Base-by-base conservation (phyloP, 2,888 invertebrate genomes). In the Dione juno region DNA sequence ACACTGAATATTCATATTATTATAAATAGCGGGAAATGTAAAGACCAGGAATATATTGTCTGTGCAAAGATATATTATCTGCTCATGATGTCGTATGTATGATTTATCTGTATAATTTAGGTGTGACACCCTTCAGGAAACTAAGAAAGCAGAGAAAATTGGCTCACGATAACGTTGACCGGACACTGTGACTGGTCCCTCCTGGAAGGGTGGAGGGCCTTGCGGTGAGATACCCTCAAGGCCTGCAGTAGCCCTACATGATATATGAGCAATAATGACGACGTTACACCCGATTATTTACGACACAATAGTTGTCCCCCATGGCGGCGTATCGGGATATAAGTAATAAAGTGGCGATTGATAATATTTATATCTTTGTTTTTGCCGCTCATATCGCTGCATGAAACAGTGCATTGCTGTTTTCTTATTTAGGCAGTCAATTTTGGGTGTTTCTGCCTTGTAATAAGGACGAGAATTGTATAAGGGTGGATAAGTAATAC, bases 361-460 rank as follows among this genome's bases (percentile, higher is more conserved):
- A 74, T 76, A 75, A 77, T 79, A 78, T 77, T 76, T 76, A 77
- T 78, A 76, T 73, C 70, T 77, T 77, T 77, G 77, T 77, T 77
- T 77, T 77, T 73, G 73, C 72, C 67, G 68, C 68, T 69, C 66
- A 59, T 67, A 59, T 21, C 66, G 41, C 19, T 37, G 50, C 59
- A 41, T 43, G 59, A 43, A 40, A 52, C 40, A 35, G 21, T 53
- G 43, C 37, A n/a, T 45, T 54, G 13, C 43, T 52, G 40, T 52
- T 50, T 61, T n/a, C 13, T 14, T 11, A 7, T 48, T 10, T 1
- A 14, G 2, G 2, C 64, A 70, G 21, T 9, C 43, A 7, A 72
- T 53, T 70, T 40, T 67, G 45, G 14, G 3, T 45, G 8, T 41
- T 70, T 58, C 5, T 6, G 13, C 28, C 5, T 43, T 14, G 58